Evolutionary conservation across 2,113 vertebrate genomes (phyloP).

Genomic region (Amphiprion percula): DNA sequence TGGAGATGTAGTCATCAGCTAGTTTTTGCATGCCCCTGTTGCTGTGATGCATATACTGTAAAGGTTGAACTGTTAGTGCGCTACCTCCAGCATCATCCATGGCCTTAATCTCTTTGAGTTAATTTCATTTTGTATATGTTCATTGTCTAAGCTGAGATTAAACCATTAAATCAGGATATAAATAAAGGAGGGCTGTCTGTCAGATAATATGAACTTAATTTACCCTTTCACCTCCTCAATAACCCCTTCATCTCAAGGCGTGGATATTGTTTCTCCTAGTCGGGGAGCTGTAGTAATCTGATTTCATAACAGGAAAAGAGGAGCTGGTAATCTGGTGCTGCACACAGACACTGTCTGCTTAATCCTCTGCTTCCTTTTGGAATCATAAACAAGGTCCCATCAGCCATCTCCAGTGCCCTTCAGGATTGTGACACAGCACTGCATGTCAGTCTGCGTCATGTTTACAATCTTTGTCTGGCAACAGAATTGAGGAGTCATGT

Average conservation of each 20-base stretch:
- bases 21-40: slow-evolving; percentile 9
- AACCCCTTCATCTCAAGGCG: slow-evolving; percentile 56
- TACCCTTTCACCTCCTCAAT: slow-evolving; percentile 43
- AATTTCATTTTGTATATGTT: slow-evolving; percentile 29
- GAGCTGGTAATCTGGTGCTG: slow-evolving; percentile 77
- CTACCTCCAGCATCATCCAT: slow-evolving; percentile 29
- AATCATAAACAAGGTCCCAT: slow-evolving; percentile 61
- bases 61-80: slow-evolving; percentile 19
- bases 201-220: slow-evolving; percentile 43
- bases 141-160: slow-evolving; percentile 33
- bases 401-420: slow-evolving; percentile 52
- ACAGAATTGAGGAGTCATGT: neutral
- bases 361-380: slow-evolving; percentile 72
- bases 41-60: slow-evolving; percentile 14
- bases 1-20: slow-evolving; percentile 30
- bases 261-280: slow-evolving; percentile 67
- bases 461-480: slow-evolving; percentile 21
- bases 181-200: slow-evolving; percentile 21
- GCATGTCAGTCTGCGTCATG: slow-evolving; percentile 11
- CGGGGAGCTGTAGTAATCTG: slow-evolving; percentile 71
- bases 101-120: slow-evolving; percentile 44
- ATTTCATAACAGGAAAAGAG: slow-evolving; percentile 82
- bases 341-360: slow-evolving; percentile 60
- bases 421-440: slow-evolving; percentile 55
- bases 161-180: slow-evolving; percentile 27